Evolutionary conservation across 2,888 invertebrate genomes (phyloP).

Genomic region (Drosophila siamana): DNA sequence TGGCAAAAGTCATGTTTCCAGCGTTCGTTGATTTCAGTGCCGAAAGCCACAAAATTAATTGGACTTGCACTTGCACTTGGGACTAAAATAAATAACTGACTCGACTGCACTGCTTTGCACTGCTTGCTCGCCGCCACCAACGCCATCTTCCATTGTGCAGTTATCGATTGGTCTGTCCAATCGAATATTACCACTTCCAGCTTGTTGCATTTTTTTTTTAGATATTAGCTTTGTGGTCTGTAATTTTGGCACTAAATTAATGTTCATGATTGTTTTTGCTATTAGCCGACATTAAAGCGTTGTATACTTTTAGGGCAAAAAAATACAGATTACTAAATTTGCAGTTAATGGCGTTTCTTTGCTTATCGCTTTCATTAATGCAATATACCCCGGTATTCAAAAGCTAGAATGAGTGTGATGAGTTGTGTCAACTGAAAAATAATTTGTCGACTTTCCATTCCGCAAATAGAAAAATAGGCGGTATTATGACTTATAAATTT

Average conservation of each 20-base stretch:
- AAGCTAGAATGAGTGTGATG: too few relatives aligned
- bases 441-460: too few relatives aligned
- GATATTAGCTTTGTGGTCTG: neutral
- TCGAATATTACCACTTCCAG: neutral
- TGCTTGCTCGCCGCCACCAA: slow-evolving; percentile 15
- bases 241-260: neutral
- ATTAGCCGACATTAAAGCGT: neutral
- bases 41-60: slow-evolving; percentile 18
- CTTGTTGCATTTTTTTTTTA: too few relatives aligned
- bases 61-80: slow-evolving; percentile 34
- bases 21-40: slow-evolving; percentile 56
- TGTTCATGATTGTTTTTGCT: neutral
- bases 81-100: slow-evolving; percentile 14
- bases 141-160: neutral
- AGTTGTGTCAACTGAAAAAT: too few relatives aligned
- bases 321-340: slow-evolving; percentile 10
- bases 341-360: slow-evolving; percentile 11
- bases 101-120: slow-evolving; percentile 29
- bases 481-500: too few relatives aligned
- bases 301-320: slow-evolving; percentile 55
- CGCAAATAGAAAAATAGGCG: too few relatives aligned
- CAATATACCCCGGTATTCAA: too few relatives aligned
- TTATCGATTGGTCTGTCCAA: slow-evolving; percentile 16
- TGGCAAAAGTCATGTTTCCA: slow-evolving; percentile 73
- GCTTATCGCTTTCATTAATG: slow-evolving; percentile 15